phyloP scores from a whole-genome alignment of 2,113 vertebrate genomes.

The Periophthalmodon schlosseri region DNA sequence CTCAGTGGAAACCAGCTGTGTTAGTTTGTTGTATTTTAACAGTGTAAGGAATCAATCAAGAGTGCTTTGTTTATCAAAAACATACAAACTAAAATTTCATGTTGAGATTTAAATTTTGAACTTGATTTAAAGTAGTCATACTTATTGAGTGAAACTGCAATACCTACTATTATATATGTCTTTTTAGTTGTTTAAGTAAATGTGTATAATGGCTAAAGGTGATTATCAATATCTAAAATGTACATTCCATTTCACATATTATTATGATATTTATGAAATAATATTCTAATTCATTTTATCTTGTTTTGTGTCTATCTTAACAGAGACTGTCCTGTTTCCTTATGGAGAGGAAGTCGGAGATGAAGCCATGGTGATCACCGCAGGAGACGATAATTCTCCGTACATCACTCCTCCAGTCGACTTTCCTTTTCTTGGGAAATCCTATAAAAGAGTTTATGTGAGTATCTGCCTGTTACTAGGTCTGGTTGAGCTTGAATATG shows the following conservation, averaged over 20 bases:
- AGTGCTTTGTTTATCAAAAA: too few species aligned
- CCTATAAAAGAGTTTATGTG: slow-evolving; percentile 78
- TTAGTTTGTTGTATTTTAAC: too few species aligned
- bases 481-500: not conserved
- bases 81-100: too few species aligned
- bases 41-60: too few species aligned
- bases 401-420: slow-evolving; percentile 76
- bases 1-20: too few species aligned
- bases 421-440: slow-evolving; percentile 76
- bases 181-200: too few species aligned
- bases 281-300: not conserved
- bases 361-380: slow-evolving; percentile 49
- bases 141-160: too few species aligned
- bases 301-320: slow-evolving; percentile 4
- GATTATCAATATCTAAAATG: not conserved
- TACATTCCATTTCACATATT: not conserved
- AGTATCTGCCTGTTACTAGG: slow-evolving; percentile 49
- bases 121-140: too few species aligned
- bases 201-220: too few species aligned
- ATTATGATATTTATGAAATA: not conserved
- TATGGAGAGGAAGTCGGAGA: slow-evolving; percentile 78
- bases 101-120: too few species aligned
- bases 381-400: slow-evolving; percentile 78
- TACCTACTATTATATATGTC: too few species aligned
- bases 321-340: slow-evolving; percentile 77